Percentiles rank a stretch among this genome's conserved stretches.
These are phyloP conservation scores for Scaptomyza caliginosa DNA, from an alignment of 2,888 invertebrate genomes.

Conservation along the genomic window DNA sequence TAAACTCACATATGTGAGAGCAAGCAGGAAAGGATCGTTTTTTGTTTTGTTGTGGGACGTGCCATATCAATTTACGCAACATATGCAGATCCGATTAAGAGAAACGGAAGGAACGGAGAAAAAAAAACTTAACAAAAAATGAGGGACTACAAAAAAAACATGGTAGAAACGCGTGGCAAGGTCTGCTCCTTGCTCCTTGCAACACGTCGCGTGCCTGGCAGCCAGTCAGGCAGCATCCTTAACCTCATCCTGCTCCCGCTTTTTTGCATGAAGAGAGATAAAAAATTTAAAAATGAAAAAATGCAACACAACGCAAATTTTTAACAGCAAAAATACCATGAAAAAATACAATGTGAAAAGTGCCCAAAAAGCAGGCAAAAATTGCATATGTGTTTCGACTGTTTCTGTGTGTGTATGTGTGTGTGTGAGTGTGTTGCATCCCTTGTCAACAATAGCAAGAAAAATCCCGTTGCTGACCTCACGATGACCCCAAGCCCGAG, in stretches of 20 bases:
- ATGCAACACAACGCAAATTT: conserved; percentile 34
- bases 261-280: conserved; percentile 49
- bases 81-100: conserved; percentile 76
- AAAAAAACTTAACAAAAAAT: conserved; percentile 11
- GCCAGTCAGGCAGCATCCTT: conserved; percentile 41
- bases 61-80: conserved; percentile 73
- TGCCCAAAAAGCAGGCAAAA: conserved; percentile 63
- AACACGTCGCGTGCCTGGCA: conserved; percentile 70
- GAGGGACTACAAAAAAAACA: conserved; percentile 43
- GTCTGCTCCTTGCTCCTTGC: conserved; percentile 25
- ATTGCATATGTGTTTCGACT: conserved; percentile 14
- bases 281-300: conserved; percentile 56
- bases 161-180: conserved; percentile 49
- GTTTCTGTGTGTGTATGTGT: conserved; percentile 20
- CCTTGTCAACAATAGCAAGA: conserved; percentile 77
- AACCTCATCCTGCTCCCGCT: conserved; percentile 46
- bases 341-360: conserved; percentile 46
- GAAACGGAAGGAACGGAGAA: conserved; percentile 10
- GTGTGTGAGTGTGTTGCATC: conserved; percentile 54
- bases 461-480: conserved; percentile 82
- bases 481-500: conserved; percentile 79
- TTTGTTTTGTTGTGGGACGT: conserved; percentile 33
- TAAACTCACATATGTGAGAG: conserved; percentile 44
- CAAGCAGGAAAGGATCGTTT: conserved; percentile 4
- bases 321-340: conserved; percentile 40